Conservation (phyloP, 2,797 vertebrate genomes). For the Hemibagrus guttatus region DNA sequence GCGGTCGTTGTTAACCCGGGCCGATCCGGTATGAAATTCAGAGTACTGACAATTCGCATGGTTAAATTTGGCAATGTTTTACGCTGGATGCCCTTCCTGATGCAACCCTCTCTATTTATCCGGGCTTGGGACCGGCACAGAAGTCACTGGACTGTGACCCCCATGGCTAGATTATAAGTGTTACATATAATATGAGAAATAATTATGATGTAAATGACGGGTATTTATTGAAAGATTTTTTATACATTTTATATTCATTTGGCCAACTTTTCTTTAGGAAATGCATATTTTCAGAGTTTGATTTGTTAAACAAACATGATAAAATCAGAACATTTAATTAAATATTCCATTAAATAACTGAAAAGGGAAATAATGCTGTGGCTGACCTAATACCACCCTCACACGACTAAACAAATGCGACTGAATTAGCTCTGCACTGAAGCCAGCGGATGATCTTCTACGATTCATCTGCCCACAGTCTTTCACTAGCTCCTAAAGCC, state of each 20-base stretch:
- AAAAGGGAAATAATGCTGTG: not conserved
- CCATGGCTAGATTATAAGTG: too few relatives aligned
- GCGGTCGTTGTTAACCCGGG: too few relatives aligned
- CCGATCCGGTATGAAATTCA: too few relatives aligned
- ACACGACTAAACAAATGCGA: conserved; percentile 6
- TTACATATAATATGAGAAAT: not conserved
- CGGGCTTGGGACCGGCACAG: too few relatives aligned
- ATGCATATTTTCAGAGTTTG: not conserved
- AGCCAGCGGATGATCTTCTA: conserved; percentile 29
- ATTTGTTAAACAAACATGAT: not conserved
- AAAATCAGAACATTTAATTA: not conserved
- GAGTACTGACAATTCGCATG: too few relatives aligned
- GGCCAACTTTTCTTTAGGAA: not conserved
- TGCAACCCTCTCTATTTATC: too few relatives aligned
- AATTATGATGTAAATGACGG: not conserved
- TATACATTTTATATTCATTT: not conserved
- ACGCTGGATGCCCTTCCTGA: too few relatives aligned
- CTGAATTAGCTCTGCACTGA: conserved; percentile 4
- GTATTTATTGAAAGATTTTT: not conserved
- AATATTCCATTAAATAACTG: not conserved
- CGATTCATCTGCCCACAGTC: conserved; percentile 34
- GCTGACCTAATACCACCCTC: not conserved
- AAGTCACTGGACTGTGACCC: too few relatives aligned
- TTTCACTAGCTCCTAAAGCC: conserved; percentile 42
- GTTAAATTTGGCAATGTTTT: too few relatives aligned